Percentiles rank a stretch among this genome's conserved stretches.
phyloP scores from a whole-genome alignment of 2,888 invertebrate genomes.

The Plagiodera versicolora region DNA sequence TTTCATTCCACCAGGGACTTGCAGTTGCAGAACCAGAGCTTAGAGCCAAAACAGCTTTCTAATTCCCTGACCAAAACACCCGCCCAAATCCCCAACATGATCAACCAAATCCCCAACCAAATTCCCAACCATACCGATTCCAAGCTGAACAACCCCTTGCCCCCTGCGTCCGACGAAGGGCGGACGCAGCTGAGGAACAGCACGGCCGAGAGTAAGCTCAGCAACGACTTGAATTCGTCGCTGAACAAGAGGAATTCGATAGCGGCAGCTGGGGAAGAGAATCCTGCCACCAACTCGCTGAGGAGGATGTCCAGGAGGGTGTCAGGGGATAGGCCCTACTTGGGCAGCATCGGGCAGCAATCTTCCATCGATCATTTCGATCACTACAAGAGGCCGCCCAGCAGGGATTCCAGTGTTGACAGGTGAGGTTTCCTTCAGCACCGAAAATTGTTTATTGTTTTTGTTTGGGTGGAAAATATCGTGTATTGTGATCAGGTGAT shows the following conservation, averaged over 20 bases:
- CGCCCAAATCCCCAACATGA: slow-evolving; percentile 43
- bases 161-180: slow-evolving; percentile 36
- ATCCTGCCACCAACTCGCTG: slow-evolving; percentile 44
- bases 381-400: slow-evolving; percentile 90
- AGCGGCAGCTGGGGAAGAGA: slow-evolving; percentile 33
- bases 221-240: slow-evolving; percentile 28
- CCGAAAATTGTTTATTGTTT: no score
- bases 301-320: slow-evolving; percentile 59
- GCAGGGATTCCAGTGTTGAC: slow-evolving; percentile 85
- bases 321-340: slow-evolving; percentile 55
- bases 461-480: no score
- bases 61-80: slow-evolving; percentile 40
- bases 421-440: slow-evolving; percentile 35
- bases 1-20: no score
- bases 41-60: slow-evolving; percentile 14
- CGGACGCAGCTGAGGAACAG: slow-evolving; percentile 35
- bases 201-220: slow-evolving; percentile 24
- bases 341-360: slow-evolving; percentile 57
- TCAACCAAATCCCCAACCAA: slow-evolving; percentile 41
- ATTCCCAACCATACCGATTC: slow-evolving; percentile 36
- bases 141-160: no score
- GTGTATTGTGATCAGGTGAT: no score
- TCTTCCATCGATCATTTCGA: slow-evolving; percentile 89
- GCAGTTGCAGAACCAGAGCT: slow-evolving; percentile 36
- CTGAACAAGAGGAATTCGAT: slow-evolving; percentile 35